Base-by-base conservation (phyloP, 2,888 invertebrate species). In the Pammene fasciana region DNA sequence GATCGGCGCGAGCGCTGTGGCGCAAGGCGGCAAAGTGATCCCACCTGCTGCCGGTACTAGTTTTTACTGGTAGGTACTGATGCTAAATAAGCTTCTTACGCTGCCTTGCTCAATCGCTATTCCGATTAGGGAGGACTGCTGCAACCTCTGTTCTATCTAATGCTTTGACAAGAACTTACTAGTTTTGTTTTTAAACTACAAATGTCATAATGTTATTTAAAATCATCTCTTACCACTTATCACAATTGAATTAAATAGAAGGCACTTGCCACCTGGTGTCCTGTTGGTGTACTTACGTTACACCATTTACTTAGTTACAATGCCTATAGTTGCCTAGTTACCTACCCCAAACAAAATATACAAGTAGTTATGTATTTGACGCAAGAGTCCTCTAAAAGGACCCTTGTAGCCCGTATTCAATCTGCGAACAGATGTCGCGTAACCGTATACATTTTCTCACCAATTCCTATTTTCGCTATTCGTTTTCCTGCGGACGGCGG, bases 11-110 rank as follows among this genome's bases (percentile, higher is more conserved):
- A 78, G 76, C 79, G 74, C 79, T 78, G 77, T 79, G 79, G 75
- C 78, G 77, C 80, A 78, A 78, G 81, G 76, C 79, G 77, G 75
- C 78, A 77, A 82, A 82, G 84, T 82, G 82, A 84, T 81, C 82
- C 82, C 85, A 87, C 86, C 86, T 87, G 86, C 82, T 83, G 83
- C 78, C 74, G 80, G 79, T 83, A 84, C 85, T 78, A 87, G 86
- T 90, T 89, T 89, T 89, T 88, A 81, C 78, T 81, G 79, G 77
- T 77, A 76, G 79, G 77, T 77, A 77, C 80, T 76, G 76, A 79
- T 78, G 79, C 79, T 74, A 54, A 72, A 61, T 64, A 64, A 52
- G 43, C 62, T 71, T 61, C 54, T 67, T 71, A 65, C 60, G 54
- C 67, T 57, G 67, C 61, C 52, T 70, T 65, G 64, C 57, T 68